Base-by-base conservation (phyloP, 2,797 vertebrate genomes). In the Iguana delicatissima region DNA sequence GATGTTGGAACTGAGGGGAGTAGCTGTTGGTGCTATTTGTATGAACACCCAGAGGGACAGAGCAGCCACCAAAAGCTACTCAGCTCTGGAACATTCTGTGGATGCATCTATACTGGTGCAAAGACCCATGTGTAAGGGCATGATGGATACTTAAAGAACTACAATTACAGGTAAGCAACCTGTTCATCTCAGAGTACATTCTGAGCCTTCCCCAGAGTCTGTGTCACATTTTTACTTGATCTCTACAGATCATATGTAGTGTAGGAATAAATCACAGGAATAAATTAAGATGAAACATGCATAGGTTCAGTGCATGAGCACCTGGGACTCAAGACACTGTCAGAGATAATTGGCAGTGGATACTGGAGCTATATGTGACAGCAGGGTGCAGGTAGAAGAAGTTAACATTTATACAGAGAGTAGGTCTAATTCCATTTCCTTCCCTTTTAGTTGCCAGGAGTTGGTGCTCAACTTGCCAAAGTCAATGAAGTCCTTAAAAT, bases 401-500 rank as follows among this genome's bases (percentile, higher is more conserved):
- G 26, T 72, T 80, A 50, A n/a, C 42, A 46, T 20, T 74, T 79
- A 50, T 35, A 82, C 42, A n/a, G 16, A 59, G 35, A 59, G n/a
- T 74, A 76, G 26, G 38, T 29, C 16, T 86, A 86, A 86, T 3
- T 50, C 7, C 8, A 38, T 50, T 52, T 9, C 83, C 92, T 95
- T 94, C 92, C 88, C 80, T 94, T 97, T 96, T 89, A 99, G 99
- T 96, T 99, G 57, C 97, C 97, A 0, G 94, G 96, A 0, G 97
- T 99, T 90, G 97, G 95, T 55, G 10, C 88, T 24, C 97, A 98
- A 93, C 97, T 98, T 95, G 92, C 95, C 26, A 98, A 95, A 85
- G 84, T 99, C 93, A 98, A 98, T 1, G 83, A 97, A 0, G 96
- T 99, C 67, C 92, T 98, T 94, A 98, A 89, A 96, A 98, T 96